Evolutionary conservation across 2,888 invertebrate species (phyloP).

Genomic region (Acanthoscelides obtectus): DNA sequence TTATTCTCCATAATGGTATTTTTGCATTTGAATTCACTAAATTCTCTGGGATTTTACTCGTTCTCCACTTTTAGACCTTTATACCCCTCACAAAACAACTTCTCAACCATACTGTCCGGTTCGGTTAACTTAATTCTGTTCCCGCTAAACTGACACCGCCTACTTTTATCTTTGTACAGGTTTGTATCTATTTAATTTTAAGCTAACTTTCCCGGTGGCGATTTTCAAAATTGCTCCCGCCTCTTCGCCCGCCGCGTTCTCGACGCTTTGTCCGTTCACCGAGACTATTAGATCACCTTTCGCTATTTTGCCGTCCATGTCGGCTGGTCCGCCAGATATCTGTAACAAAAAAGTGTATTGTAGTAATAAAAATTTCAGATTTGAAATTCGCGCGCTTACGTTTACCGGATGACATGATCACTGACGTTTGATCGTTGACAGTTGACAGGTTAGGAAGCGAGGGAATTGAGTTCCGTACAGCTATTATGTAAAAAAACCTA

Average conservation of each 20-base stretch:
- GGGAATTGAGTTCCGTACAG: no score
- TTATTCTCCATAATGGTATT: no score
- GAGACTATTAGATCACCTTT: conserved; percentile 87
- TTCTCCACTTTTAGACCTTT: not conserved
- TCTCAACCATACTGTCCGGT: not conserved
- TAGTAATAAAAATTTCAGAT: no score
- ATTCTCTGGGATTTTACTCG: no score
- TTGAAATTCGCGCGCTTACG: no score
- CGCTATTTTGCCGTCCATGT: conserved; percentile 81
- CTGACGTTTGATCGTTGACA: no score
- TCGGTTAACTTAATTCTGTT: not conserved
- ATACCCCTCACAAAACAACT: not conserved
- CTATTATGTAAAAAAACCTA: no score
- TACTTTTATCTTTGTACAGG: conserved; percentile 46
- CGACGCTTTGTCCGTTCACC: conserved; percentile 83
- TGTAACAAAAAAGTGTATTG: conserved; percentile 44
- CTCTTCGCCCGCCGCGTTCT: conserved; percentile 71
- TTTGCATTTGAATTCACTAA: no score
- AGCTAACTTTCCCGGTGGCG: conserved; percentile 71
- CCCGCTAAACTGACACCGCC: not conserved
- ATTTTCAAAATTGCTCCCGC: conserved; percentile 88
- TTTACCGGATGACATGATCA: no score
- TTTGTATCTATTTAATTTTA: conserved; percentile 86
- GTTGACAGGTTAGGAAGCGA: no score
- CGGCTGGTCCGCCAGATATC: conserved; percentile 85